Evolutionary conservation across 23 tunicate genomes (phyloP).

Genomic region (Trididemnum miniatum): DNA sequence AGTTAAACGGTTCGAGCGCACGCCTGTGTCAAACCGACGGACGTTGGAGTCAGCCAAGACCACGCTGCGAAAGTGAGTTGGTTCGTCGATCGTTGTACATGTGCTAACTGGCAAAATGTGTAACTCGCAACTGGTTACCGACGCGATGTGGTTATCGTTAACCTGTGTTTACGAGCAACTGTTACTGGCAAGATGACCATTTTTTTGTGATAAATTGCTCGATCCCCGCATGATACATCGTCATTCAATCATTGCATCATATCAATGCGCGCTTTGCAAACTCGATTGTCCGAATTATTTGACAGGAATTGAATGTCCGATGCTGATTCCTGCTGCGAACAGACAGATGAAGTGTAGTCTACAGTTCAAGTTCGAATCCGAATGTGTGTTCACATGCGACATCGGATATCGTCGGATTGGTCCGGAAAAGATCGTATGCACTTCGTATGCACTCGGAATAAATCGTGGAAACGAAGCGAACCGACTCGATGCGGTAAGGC

Average conservation of each 20-base stretch:
- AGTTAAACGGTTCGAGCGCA: slow-evolving; percentile 37
- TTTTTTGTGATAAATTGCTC: too few relatives aligned
- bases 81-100: too few relatives aligned
- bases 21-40: slow-evolving; percentile 35
- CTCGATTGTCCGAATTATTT: too few relatives aligned
- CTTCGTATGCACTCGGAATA: slow-evolving; percentile 36
- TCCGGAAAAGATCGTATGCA: slow-evolving; percentile 19
- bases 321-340: neutral
- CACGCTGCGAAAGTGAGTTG: too few relatives aligned
- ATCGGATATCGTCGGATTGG: slow-evolving; percentile 38
- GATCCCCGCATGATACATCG: too few relatives aligned
- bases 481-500: slow-evolving; percentile 72
- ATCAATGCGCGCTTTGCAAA: too few relatives aligned
- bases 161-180: too few relatives aligned
- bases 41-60: slow-evolving; percentile 39
- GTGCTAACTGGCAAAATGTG: too few relatives aligned
- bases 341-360: neutral
- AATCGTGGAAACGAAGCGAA: slow-evolving; percentile 53
- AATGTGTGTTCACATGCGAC: slow-evolving; percentile 57
- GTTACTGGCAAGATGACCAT: too few relatives aligned
- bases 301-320: neutral
- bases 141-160: too few relatives aligned
- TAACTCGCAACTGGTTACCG: too few relatives aligned
- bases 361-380: slow-evolving; percentile 17
- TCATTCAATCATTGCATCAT: too few relatives aligned